Conservation (phyloP, 2,888 invertebrate genomes). For the Helleia helle region DNA sequence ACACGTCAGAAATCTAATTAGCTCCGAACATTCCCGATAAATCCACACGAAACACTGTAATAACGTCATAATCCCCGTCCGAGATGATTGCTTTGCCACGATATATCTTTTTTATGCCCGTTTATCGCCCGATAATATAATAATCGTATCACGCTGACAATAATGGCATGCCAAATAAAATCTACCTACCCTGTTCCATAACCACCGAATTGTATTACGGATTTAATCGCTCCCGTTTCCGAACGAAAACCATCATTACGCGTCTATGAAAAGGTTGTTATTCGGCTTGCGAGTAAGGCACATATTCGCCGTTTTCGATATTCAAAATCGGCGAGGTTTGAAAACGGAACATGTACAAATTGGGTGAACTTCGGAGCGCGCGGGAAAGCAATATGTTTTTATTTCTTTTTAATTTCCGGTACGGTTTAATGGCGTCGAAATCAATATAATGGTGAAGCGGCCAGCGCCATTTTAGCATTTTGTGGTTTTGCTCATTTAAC, state of each 20-base stretch:
- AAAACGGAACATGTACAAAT: slow-evolving; percentile 66
- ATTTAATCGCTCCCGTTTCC: slow-evolving; percentile 19
- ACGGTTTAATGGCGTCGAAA: slow-evolving; percentile 71
- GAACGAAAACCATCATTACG: slow-evolving; percentile 16
- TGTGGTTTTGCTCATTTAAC: slow-evolving; percentile 69
- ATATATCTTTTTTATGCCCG: slow-evolving; percentile 67
- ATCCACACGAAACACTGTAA: slow-evolving; percentile 54
- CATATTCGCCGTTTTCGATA: slow-evolving; percentile 32
- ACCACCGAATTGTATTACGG: slow-evolving; percentile 30
- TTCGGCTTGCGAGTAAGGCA: slow-evolving; percentile 12
- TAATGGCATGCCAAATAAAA: slow-evolving; percentile 70
- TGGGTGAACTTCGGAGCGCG: slow-evolving; percentile 65
- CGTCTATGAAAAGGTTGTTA: slow-evolving; percentile 15
- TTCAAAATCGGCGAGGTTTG: slow-evolving; percentile 43
- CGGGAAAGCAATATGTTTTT: slow-evolving; percentile 72
- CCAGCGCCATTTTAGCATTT: slow-evolving; percentile 62
- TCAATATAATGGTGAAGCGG: slow-evolving; percentile 68
- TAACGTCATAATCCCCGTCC: slow-evolving; percentile 52
- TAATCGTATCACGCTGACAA: slow-evolving; percentile 69
- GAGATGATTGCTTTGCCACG: slow-evolving; percentile 58
- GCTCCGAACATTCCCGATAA: slow-evolving; percentile 49
- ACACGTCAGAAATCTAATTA: slow-evolving; percentile 40
- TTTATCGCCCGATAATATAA: slow-evolving; percentile 71
- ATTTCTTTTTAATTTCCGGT: slow-evolving; percentile 73
- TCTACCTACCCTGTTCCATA: slow-evolving; percentile 58